Base-by-base conservation (phyloP, 2,797 vertebrate species). In the Enteromius fasciolatus region DNA sequence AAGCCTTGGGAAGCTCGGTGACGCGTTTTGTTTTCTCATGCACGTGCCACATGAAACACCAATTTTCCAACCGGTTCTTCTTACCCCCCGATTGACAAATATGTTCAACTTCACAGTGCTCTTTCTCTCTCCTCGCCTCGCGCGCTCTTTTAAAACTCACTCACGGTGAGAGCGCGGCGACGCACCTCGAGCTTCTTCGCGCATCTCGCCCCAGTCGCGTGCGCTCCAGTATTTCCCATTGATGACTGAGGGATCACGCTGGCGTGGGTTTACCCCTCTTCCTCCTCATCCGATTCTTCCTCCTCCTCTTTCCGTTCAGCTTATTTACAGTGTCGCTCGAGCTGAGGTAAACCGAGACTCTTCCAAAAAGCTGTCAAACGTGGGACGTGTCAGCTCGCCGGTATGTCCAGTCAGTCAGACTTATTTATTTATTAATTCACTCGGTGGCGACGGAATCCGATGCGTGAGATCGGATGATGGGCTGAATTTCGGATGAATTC, bases 211-310 rank as follows among this genome's bases (percentile, higher is more conserved):
- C 74, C 59, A 63, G 63, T 83, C 75, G 64, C 61, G 48, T 67
- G 73, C 63, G 79, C 83, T 73, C 72, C 79, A 74, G 85, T 85
- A 86, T 85, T 75, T 85, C 78, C 86, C 84, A 86, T 85, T 61
- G 79, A 87, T 78, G 74, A 28, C 50, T 8, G 41, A 31, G 23
- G 52, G 48, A 48, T 76, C 67, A 73, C 31, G 59, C 52, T 36
- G 77, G 83, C 57, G 68, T 78, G 74, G 69, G 76, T 69, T 73
- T 50, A 64, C 66, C 36, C 68, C 25, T 61, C 74, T 59, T n/a
- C 57, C 77, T 72, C 57, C 83, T 33, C 20, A 28, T 18, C 48
- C 14, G 20, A 52, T 50, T 61, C 74, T 59, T n/a, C 64, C 77
- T n/a, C 64, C 77, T 72, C 31, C 18, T 57, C 57, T 41, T 74